Evolutionary conservation across 1,140 invertebrate genomes (phyloP).

Genomic region (Diabrotica undecimpunctata): DNA sequence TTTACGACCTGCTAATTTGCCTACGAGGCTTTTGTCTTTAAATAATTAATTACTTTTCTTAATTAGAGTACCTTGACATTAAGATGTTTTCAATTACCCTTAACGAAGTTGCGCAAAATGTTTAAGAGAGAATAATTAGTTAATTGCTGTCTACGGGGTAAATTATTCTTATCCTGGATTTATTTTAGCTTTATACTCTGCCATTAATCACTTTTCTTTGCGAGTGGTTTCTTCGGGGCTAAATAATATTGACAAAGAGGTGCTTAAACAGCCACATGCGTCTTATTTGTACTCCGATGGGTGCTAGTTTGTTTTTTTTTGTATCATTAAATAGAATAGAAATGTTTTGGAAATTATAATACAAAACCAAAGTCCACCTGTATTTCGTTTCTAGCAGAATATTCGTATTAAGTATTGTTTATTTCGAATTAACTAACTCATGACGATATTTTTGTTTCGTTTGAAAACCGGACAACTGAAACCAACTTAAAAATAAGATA

Average conservation of each 20-base stretch:
- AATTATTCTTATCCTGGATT: conserved; percentile 13
- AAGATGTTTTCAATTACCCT: conserved; percentile 18
- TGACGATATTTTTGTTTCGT: too few relatives aligned
- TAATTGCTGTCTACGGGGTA: conserved; percentile 17
- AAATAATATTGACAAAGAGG: neutral
- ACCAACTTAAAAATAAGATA: too few relatives aligned
- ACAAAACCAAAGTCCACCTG: too few relatives aligned
- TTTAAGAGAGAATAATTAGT: conserved; percentile 19
- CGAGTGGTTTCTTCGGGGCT: neutral
- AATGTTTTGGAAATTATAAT: too few relatives aligned
- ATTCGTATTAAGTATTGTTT: too few relatives aligned
- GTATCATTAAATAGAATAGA: too few relatives aligned
- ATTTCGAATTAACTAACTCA: too few relatives aligned
- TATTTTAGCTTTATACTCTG: conserved; percentile 4
- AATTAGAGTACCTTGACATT: conserved; percentile 18
- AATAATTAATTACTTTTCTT: conserved; percentile 16
- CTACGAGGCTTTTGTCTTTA: neutral
- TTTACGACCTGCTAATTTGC: neutral
- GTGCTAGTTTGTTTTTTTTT: too few relatives aligned
- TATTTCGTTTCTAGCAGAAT: too few relatives aligned
- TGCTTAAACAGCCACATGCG: neutral
- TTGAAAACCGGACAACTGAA: too few relatives aligned
- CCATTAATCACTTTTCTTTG: conserved; percentile 2
- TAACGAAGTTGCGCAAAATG: conserved; percentile 16
- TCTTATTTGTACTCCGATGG: too few relatives aligned